Evolutionary conservation across 2,888 invertebrate genomes (phyloP).

Genomic region (Apamea epomidion): DNA sequence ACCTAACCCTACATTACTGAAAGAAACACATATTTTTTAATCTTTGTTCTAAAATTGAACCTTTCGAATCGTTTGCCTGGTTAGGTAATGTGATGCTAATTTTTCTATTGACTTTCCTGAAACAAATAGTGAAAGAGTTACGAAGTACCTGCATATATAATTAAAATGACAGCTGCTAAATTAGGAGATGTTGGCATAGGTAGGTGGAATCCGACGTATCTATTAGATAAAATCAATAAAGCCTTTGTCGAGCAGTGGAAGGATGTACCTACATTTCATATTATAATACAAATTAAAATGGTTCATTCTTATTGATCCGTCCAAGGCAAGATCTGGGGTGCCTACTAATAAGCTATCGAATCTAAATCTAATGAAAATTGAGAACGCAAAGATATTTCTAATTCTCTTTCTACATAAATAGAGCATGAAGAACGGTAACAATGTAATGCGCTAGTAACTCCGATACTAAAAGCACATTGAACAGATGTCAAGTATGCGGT

Average conservation of each 20-base stretch:
- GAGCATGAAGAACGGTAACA: slow-evolving; percentile 50
- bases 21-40: background rate
- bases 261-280: background rate
- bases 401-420: slow-evolving; percentile 22
- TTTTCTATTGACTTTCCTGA: background rate
- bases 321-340: background rate
- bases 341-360: background rate
- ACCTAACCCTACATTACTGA: background rate
- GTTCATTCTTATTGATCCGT: background rate
- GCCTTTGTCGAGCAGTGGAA: background rate
- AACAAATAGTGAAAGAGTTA: background rate
- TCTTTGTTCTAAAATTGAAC: background rate
- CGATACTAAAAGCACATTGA: slow-evolving; percentile 30
- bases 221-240: background rate
- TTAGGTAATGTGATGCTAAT: no score
- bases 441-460: slow-evolving; percentile 46
- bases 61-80: background rate
- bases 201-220: background rate
- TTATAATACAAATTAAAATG: background rate
- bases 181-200: background rate
- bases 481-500: slow-evolving; percentile 35
- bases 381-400: slow-evolving; percentile 33
- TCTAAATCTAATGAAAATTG: slow-evolving; percentile 20
- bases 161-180: background rate
- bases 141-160: background rate